Conservation (phyloP, 2,888 invertebrate species). For the Ophion ellenae region DNA sequence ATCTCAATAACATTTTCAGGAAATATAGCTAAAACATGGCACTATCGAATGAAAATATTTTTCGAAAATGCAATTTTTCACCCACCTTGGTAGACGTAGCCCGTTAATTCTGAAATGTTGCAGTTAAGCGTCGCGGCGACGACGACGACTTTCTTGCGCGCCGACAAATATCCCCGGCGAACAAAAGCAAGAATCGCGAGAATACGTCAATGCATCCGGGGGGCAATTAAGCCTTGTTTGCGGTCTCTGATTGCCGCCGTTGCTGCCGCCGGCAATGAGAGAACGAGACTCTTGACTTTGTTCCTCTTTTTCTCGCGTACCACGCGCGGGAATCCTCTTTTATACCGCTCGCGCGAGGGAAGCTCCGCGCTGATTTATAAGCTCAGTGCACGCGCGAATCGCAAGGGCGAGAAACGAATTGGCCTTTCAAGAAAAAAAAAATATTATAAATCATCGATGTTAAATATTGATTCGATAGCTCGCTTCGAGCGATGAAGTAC, state of each 20-base stretch:
- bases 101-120: too few species aligned
- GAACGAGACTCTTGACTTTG: constrained; percentile 56
- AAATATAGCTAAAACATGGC: too few species aligned
- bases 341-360: constrained; percentile 67
- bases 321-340: constrained; percentile 47
- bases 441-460: too few species aligned
- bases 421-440: constrained; percentile 44
- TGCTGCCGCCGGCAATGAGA: constrained; percentile 49
- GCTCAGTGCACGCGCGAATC: constrained; percentile 34
- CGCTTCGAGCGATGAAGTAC: too few species aligned
- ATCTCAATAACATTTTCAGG: too few species aligned
- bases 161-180: constrained; percentile 37
- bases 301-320: constrained; percentile 48
- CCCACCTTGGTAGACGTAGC: too few species aligned
- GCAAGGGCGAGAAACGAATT: constrained; percentile 52
- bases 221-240: constrained; percentile 80
- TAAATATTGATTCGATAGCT: too few species aligned
- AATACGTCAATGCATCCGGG: constrained; percentile 76
- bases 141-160: too few species aligned
- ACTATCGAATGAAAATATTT: too few species aligned
- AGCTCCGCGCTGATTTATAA: constrained; percentile 79
- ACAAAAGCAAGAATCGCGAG: constrained; percentile 73
- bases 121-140: too few species aligned
- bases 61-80: too few species aligned
- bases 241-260: constrained; percentile 63